Base-by-base conservation (phyloP, 2,113 vertebrate genomes). In the Bos indicus region DNA sequence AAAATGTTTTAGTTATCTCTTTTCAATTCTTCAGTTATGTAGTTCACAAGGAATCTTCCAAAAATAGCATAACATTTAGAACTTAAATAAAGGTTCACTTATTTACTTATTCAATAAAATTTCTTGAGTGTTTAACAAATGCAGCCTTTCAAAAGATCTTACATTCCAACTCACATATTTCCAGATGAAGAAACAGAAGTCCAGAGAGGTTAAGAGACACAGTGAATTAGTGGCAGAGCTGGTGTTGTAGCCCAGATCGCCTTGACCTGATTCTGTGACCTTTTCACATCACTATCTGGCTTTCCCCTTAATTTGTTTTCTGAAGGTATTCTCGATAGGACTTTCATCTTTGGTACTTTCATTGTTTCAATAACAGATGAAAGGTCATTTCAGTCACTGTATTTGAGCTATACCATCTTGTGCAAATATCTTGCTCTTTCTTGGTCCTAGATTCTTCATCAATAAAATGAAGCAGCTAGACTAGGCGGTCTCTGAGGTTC, bases 401-500 rank as follows among this genome's bases (percentile, higher is more conserved):
- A 57, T 93, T 97, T 83, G 78, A 96, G 43, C 28, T 91, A 80
- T 92, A 82, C 54, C 21, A 92, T 81, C 23, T 88, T 94, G 23
- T 86, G 17, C 26, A 89, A 96, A 94, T 88, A 88, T 14, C 21
- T 97, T 90, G 28, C 5, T 97, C 71, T 91, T 94, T 93, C n/a
- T 62, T 17, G n/a, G 51, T 90, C 80, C 33, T 67, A 90, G 62
- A 88, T 96, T 83, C 64, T 90, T 92, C 59, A 88, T 85, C 62
- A 95, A 36, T 92, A 98, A 96, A 93, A 94, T 81, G 52, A 77
- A 93, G 23, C 28, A 81, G 25, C n/a, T 97, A 96, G 67, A 57
- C 5, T 33, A 93, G 36, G 78, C 92, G 33, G 46, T 90, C 84
- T 84, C 56, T 64, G 52, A 97, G 82, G 48, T 5, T 90, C 25